Evolutionary conservation across 2,888 invertebrate genomes (phyloP).

Genomic region (Julus scanicus): DNA sequence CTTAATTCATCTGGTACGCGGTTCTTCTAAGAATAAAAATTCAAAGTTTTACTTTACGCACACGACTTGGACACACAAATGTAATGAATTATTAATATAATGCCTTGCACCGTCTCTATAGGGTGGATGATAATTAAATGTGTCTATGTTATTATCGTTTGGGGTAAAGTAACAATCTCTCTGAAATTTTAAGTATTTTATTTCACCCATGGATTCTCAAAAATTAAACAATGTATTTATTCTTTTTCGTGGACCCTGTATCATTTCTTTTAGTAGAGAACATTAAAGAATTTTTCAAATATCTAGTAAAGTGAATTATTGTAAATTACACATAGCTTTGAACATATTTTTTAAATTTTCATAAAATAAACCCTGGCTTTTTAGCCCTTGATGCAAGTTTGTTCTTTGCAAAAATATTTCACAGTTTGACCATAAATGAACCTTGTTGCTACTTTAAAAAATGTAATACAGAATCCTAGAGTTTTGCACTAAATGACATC

Average conservation of each 20-base stretch:
- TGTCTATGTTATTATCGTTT: not conserved
- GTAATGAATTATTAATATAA: not conserved
- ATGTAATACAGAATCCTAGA: not conserved
- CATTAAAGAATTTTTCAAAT: no score
- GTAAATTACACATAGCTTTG: no score
- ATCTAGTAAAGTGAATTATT: no score
- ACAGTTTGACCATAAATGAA: not conserved
- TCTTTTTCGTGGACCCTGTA: no score
- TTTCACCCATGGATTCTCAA: no score
- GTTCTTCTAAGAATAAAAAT: not conserved
- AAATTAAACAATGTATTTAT: no score
- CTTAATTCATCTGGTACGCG: conserved; percentile 43
- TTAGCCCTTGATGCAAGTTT: not conserved
- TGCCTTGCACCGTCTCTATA: not conserved
- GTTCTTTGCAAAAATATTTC: not conserved
- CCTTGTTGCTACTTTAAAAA: not conserved
- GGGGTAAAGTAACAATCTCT: not conserved
- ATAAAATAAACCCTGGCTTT: not conserved
- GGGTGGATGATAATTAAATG: not conserved
- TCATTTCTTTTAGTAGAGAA: no score
- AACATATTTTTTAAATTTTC: not conserved
- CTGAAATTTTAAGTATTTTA: not conserved
- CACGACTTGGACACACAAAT: not conserved
- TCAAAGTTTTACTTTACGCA: not conserved
- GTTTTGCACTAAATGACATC: not conserved